Conservation (phyloP, 1,140 invertebrate genomes). For the Pemphigus obesinymphae region DNA sequence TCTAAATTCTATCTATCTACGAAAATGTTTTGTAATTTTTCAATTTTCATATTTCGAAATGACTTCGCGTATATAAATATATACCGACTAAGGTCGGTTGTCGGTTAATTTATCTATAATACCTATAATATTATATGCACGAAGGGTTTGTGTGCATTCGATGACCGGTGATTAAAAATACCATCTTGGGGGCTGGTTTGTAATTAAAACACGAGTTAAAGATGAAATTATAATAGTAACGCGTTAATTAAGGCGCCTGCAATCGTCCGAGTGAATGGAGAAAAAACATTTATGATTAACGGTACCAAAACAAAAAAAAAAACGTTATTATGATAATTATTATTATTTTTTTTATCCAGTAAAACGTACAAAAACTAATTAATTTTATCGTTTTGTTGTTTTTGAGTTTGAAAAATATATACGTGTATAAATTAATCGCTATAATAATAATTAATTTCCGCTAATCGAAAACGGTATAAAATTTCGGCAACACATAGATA, state of each 20-base stretch:
- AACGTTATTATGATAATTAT: constrained; percentile 1
- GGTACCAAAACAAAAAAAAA: background rate
- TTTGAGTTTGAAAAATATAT: background rate
- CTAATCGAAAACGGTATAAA: background rate
- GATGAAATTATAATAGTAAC: background rate
- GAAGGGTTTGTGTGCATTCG: background rate
- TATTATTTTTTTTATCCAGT: background rate
- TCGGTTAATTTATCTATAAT: no score
- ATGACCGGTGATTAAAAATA: constrained; percentile 37
- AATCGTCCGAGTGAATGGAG: background rate
- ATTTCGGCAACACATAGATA: background rate
- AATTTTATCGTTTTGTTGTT: background rate
- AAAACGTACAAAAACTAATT: constrained; percentile 1
- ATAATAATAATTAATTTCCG: background rate
- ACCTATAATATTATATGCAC: no score
- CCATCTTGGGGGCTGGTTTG: constrained; percentile 14
- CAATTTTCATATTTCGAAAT: constrained; percentile 3
- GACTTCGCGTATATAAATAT: no score
- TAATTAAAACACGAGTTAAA: constrained; percentile 34
- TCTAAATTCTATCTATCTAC: no score
- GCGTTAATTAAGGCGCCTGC: constrained; percentile 14
- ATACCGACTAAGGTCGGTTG: background rate
- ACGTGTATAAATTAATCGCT: background rate
- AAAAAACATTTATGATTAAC: constrained; percentile 23
- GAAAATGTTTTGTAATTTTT: background rate